Evolutionary conservation across 1,140 invertebrate species (phyloP).

Genomic region (Leptinotarsa undecemlineata): DNA sequence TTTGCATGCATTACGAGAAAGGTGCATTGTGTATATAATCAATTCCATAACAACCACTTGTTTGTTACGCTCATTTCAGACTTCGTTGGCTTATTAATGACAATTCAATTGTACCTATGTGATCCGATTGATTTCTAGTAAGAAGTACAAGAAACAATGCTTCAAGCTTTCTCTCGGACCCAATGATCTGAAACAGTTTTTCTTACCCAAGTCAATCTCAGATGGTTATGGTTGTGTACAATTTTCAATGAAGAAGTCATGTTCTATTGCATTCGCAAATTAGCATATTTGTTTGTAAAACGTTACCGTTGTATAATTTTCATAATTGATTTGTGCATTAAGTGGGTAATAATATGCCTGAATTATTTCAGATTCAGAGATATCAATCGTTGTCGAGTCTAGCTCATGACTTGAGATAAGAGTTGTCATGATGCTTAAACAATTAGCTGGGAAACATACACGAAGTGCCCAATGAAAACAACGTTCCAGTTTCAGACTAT

Average conservation of each 20-base stretch:
- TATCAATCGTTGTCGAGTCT: background rate
- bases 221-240: conserved; percentile 16
- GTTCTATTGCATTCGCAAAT: conserved; percentile 10
- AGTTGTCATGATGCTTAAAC: background rate
- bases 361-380: conserved; percentile 6
- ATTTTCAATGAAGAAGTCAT: conserved; percentile 17
- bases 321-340: conserved; percentile 24
- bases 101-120: conserved; percentile 19
- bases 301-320: conserved; percentile 17
- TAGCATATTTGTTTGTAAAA: conserved; percentile 20
- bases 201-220: conserved; percentile 3
- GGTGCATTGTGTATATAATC: conserved; percentile 6
- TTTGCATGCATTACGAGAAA: conserved; percentile 14
- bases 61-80: conserved; percentile 15
- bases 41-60: conserved; percentile 15
- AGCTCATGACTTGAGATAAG: background rate
- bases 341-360: conserved; percentile 13
- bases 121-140: conserved; percentile 16
- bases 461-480: background rate
- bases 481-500: background rate
- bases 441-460: conserved; percentile 1
- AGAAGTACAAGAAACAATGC: conserved; percentile 7
- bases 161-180: conserved; percentile 12
- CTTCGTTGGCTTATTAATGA: conserved; percentile 16
- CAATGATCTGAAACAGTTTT: conserved; percentile 19